Evolutionary conservation across 2,113 vertebrate species (phyloP).

Genomic region (Acanthochromis polyacanthus): DNA sequence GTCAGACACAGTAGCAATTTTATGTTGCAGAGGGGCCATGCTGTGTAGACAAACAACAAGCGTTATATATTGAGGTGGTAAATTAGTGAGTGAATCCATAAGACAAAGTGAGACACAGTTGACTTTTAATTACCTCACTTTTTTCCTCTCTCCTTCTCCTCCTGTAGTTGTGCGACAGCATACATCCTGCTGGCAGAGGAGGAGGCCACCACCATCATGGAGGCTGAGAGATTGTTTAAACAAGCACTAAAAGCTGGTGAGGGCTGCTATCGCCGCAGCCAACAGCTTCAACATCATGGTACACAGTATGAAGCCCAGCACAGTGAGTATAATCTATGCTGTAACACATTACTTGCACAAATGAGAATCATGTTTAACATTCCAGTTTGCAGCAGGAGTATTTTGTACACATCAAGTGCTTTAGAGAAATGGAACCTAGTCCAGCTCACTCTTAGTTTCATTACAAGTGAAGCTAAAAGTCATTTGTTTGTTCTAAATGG

Average conservation of each 20-base stretch:
- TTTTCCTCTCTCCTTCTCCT: background rate
- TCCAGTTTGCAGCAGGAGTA: too few relatives aligned
- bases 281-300: conserved; percentile 95
- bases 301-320: conserved; percentile 98
- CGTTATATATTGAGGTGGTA: background rate
- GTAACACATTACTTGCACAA: background rate
- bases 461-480: background rate
- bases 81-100: background rate
- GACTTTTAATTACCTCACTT: background rate
- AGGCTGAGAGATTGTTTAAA: conserved; percentile 97
- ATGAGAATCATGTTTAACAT: background rate
- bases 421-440: too few relatives aligned
- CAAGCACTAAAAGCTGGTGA: conserved; percentile 97
- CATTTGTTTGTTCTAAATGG: background rate
- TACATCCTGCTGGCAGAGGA: conserved; percentile 98
- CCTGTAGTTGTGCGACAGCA: conserved; percentile 93
- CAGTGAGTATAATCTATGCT: conserved; percentile 85
- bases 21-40: background rate
- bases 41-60: background rate
- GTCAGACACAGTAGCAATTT: conserved; percentile 10
- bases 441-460: too few relatives aligned
- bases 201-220: conserved; percentile 97
- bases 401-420: too few relatives aligned
- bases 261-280: conserved; percentile 94
- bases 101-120: background rate